phyloP scores from a whole-genome alignment of 2,797 vertebrate species.

The Coracias cyanogaster region DNA sequence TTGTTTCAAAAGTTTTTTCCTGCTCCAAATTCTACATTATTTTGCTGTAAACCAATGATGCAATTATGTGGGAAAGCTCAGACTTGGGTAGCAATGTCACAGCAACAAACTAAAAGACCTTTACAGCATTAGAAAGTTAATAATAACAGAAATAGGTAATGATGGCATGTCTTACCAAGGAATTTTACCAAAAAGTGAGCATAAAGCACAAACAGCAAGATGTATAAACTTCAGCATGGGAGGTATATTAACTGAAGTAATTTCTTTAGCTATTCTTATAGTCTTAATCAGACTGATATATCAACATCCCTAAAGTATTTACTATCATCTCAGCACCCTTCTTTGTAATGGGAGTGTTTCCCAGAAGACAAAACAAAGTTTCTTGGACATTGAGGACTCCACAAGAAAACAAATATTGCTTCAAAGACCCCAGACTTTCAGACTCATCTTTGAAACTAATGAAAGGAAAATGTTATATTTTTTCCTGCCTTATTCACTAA shows the following conservation, averaged over 20 bases:
- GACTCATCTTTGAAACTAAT: background rate
- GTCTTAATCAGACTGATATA: background rate
- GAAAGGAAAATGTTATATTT: background rate
- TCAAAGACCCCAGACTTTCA: background rate
- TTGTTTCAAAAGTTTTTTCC: background rate
- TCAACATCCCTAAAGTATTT: background rate
- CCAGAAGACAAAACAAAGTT: background rate
- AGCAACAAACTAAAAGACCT: background rate
- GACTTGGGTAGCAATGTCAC: background rate
- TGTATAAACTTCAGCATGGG: background rate
- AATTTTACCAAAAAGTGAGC: background rate
- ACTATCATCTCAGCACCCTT: background rate
- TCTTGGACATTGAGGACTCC: background rate
- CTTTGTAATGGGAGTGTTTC: background rate
- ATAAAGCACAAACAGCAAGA: background rate
- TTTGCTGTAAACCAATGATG: background rate
- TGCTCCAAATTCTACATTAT: background rate
- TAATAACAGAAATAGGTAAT: background rate
- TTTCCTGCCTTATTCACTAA: background rate
- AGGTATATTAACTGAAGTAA: background rate
- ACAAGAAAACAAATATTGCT: background rate
- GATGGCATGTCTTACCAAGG: background rate
- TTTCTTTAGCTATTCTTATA: background rate
- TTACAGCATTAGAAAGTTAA: background rate
- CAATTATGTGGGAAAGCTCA: background rate